These are phyloP conservation scores for Podilymbus podiceps DNA, from an alignment of 2,113 vertebrate genomes.

Conservation along the genomic window DNA sequence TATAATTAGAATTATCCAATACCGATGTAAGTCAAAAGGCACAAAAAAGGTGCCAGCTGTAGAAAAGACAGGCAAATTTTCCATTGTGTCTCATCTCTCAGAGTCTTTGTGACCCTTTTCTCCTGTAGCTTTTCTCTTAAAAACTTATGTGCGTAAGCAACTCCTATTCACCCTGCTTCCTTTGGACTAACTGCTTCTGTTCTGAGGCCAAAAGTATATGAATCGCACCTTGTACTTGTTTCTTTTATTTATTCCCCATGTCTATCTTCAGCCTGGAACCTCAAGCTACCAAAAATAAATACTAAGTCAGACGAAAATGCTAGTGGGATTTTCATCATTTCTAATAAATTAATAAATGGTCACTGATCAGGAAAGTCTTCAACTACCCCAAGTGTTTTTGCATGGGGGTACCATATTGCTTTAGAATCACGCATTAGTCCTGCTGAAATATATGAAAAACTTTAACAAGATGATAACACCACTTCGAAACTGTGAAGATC, in stretches of 20 bases:
- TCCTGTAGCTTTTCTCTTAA: neutral
- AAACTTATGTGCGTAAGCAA: neutral
- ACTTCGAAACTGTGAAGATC: neutral
- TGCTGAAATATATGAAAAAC: neutral
- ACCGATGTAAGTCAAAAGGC: neutral
- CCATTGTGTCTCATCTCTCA: accelerated
- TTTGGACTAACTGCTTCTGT: neutral
- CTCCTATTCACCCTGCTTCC: neutral
- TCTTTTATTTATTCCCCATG: neutral
- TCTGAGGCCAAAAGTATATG: neutral
- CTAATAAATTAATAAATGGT: neutral
- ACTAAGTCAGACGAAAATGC: neutral
- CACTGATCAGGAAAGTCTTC: neutral
- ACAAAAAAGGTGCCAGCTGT: neutral
- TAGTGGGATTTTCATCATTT: neutral
- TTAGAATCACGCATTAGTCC: neutral
- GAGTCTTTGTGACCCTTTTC: neutral
- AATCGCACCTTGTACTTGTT: neutral
- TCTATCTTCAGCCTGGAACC: neutral
- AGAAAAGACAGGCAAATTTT: neutral
- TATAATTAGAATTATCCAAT: neutral
- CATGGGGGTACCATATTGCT: neutral
- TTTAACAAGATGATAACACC: neutral
- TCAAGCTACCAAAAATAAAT: neutral
- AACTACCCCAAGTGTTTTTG: neutral